phyloP scores from a whole-genome alignment of 1,140 invertebrate genomes.

The Heliconius melpomene region DNA sequence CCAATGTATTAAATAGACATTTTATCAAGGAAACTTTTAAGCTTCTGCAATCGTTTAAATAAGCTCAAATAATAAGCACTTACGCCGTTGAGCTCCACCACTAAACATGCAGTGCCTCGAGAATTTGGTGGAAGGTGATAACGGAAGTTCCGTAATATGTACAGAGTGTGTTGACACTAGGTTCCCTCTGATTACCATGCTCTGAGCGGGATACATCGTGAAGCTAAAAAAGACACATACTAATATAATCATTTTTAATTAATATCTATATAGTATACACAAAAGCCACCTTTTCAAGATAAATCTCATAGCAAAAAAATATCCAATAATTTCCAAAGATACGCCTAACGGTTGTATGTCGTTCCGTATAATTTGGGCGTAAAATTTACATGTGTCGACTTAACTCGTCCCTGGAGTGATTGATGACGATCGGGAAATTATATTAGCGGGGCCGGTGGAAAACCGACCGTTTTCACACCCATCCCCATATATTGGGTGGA shows the following conservation, averaged over 20 bases:
- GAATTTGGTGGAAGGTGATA: too few species aligned
- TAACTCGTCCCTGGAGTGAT: conserved; percentile 70
- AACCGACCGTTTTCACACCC: conserved; percentile 40
- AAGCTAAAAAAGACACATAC: too few species aligned
- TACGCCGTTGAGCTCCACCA: too few species aligned
- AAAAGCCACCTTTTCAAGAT: background rate
- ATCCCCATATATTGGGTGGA: conserved; percentile 19
- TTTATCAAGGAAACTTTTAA: background rate
- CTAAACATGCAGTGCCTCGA: too few species aligned
- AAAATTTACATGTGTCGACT: conserved; percentile 78
- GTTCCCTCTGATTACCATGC: too few species aligned
- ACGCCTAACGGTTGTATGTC: conserved; percentile 22
- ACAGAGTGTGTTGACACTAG: too few species aligned
- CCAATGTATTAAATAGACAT: background rate
- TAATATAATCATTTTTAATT: too few species aligned
- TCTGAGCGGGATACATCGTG: too few species aligned
- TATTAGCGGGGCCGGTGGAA: conserved; percentile 58
- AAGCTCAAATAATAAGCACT: background rate
- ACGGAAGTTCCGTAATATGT: too few species aligned
- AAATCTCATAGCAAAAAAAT: background rate
- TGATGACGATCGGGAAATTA: conserved; percentile 72
- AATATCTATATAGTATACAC: too few species aligned
- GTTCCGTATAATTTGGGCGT: conserved; percentile 64
- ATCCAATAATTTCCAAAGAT: background rate
- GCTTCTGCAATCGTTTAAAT: background rate